Evolutionary conservation across 1,140 invertebrate species (phyloP).

Genomic region (Phymastichus coffea): DNA sequence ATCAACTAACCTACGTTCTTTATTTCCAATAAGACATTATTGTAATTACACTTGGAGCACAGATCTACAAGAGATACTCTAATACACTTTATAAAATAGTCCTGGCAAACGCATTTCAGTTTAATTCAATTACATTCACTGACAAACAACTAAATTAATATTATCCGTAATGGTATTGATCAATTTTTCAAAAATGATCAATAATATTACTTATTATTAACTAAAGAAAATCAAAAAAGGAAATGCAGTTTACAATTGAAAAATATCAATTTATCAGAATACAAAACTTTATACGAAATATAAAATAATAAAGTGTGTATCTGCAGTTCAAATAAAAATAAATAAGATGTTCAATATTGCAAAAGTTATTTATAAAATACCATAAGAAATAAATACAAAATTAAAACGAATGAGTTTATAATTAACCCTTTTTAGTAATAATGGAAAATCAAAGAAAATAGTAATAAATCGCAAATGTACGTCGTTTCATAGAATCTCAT

Average conservation of each 20-base stretch:
- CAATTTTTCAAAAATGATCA: no score
- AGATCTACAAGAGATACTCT: conserved; percentile 9
- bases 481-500: conserved; percentile 8
- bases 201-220: no score
- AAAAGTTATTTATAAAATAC: conserved; percentile 6
- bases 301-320: conserved; percentile 18
- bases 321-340: conserved; percentile 13
- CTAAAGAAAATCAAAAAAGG: no score
- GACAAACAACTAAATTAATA: no score
- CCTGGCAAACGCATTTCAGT: conserved; percentile 7
- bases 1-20: conserved; percentile 14
- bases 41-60: conserved; percentile 19
- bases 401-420: conserved; percentile 9
- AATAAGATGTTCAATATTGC: conserved; percentile 2
- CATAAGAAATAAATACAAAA: conserved; percentile 14
- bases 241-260: no score
- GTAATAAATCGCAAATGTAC: no score
- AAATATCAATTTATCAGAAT: conserved; percentile 5
- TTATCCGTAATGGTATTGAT: no score
- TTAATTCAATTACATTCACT: conserved; percentile 13
- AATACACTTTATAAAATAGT: conserved; percentile 20
- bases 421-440: neutral
- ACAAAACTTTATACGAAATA: conserved; percentile 11
- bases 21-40: conserved; percentile 19
- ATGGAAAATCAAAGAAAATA: conserved; percentile 6